These are phyloP conservation scores for Oriolus oriolus DNA, from an alignment of 2,113 vertebrate species.

Conservation along the genomic window DNA sequence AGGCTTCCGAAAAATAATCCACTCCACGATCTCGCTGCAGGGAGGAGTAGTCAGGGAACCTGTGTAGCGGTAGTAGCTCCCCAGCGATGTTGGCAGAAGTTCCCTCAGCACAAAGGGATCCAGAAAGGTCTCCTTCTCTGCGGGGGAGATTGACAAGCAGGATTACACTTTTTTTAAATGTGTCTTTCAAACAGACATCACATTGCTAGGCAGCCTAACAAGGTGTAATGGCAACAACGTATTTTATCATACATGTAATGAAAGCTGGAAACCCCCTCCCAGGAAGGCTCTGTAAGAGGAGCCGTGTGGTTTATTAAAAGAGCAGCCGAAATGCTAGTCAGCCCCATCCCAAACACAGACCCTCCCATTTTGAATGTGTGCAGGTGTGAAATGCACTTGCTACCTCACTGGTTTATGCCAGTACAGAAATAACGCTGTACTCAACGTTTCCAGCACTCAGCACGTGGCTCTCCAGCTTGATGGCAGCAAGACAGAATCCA, in stretches of 20 bases:
- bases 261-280: not conserved
- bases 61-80: slow-evolving; percentile 92
- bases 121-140: slow-evolving; percentile 97
- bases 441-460: not conserved
- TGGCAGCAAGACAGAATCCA: not conserved
- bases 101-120: slow-evolving; percentile 92
- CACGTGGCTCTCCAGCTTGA: not conserved
- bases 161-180: not conserved
- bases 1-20: slow-evolving; percentile 90
- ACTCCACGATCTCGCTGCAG: slow-evolving; percentile 93
- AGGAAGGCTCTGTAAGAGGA: not conserved
- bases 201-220: slow-evolving; percentile 22
- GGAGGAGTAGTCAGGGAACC: slow-evolving; percentile 95
- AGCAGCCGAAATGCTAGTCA: slow-evolving; percentile 30
- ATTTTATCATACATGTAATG: not conserved
- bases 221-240: slow-evolving; percentile 46
- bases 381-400: slow-evolving; percentile 1
- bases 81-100: slow-evolving; percentile 84
- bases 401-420: not conserved
- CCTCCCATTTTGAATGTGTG: not conserved
- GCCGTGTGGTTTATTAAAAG: not conserved
- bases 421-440: not conserved
- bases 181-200: slow-evolving; percentile 20
- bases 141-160: slow-evolving; percentile 18
- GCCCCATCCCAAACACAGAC: not conserved